These are phyloP conservation scores for Trichonephila clavata DNA, from an alignment of 1,140 invertebrate genomes.

Conservation along the genomic window DNA sequence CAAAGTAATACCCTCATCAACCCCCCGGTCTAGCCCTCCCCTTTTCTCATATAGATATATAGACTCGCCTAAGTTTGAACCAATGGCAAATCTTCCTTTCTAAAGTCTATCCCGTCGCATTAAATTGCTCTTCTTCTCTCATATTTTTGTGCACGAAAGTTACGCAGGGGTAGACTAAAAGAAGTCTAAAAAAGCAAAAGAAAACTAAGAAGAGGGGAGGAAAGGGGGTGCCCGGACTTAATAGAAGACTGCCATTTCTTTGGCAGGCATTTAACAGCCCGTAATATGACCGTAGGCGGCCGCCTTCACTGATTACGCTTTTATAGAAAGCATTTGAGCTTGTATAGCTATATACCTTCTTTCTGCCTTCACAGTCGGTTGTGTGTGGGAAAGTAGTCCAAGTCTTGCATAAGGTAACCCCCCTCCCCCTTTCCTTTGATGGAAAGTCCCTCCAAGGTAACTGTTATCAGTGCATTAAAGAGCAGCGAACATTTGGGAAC, in stretches of 20 bases:
- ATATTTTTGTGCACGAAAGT: constrained; percentile 58
- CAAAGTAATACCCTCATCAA: constrained; percentile 65
- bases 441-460: constrained; percentile 8
- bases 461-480: constrained; percentile 34
- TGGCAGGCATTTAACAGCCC: constrained; percentile 75
- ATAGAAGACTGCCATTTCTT: constrained; percentile 74
- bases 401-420: not conserved
- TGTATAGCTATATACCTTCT: not conserved
- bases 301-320: constrained; percentile 72
- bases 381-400: not conserved
- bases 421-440: not conserved
- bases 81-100: constrained; percentile 70
- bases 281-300: constrained; percentile 72
- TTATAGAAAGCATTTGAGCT: constrained; percentile 56
- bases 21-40: constrained; percentile 1
- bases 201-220: not conserved
- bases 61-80: not conserved
- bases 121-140: constrained; percentile 67
- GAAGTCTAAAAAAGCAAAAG: not conserved
- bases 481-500: constrained; percentile 8
- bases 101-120: constrained; percentile 46
- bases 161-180: not conserved
- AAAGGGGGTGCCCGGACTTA: not conserved
- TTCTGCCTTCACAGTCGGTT: not conserved
- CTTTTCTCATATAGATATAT: not conserved